Conservation (phyloP, 1,140 invertebrate genomes). For the Brevipalpus yothersi region DNA sequence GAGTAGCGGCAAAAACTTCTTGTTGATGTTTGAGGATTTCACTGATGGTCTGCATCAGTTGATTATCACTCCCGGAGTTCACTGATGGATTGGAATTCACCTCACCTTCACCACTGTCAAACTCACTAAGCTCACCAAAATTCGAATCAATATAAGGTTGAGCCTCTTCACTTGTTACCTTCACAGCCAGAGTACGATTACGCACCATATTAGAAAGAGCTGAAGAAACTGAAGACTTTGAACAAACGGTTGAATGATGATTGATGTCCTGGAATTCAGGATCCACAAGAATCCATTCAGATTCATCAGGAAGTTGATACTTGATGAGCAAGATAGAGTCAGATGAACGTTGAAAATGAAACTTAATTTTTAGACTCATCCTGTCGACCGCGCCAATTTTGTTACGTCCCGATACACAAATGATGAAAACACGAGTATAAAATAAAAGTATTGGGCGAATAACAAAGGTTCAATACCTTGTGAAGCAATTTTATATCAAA, state of each 20-base stretch:
- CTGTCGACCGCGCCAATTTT: not conserved
- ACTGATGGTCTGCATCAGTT: not conserved
- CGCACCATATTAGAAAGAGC: not conserved
- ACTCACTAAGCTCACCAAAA: not conserved
- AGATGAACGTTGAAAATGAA: not conserved
- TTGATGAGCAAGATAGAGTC: not conserved
- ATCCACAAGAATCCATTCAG: not conserved
- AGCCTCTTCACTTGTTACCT: not conserved
- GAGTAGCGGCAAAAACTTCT: not conserved
- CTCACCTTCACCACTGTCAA: not conserved
- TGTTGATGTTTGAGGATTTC: not conserved
- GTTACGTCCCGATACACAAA: too few relatives aligned
- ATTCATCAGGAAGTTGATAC: not conserved
- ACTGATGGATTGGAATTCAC: not conserved
- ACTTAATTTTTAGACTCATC: not conserved
- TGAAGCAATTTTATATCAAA: too few relatives aligned
- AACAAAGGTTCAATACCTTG: too few relatives aligned
- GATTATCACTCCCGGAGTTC: not conserved
- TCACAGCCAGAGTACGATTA: not conserved
- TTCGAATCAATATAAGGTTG: not conserved
- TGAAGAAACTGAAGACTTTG: not conserved
- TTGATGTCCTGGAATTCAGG: not conserved
- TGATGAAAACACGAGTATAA: too few relatives aligned
- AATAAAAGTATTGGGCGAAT: too few relatives aligned
- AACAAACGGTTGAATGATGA: not conserved